Evolutionary conservation across 1,140 invertebrate species (phyloP), one percentile per base, ranked within the genome.

Genomic region (Drosophila carrolli): DNA sequence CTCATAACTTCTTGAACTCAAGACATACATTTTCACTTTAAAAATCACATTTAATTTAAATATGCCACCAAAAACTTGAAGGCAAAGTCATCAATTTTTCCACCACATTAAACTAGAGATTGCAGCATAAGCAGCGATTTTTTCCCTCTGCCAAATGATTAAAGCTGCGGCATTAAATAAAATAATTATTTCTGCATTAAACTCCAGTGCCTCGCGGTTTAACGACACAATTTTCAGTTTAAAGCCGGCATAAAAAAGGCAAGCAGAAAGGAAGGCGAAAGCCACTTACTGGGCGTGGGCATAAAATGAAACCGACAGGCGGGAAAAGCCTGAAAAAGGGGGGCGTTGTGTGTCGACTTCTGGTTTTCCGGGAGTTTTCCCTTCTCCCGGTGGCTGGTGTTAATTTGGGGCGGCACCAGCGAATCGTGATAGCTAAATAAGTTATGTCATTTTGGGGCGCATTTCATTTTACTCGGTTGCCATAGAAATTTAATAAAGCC

Each of bases 401-500:
- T 86, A 86, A 86, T 88, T 86, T 72, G 73, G 48, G 59, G 63
- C 79, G 55, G 60, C 62, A 72, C 46, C 74, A 61, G 79, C 65
- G 56, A 53, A 78, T 61, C 48, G 65, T 38, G 37, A 67, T 46
- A 63, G 66, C 82, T 86, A 86, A 86, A 86, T 86, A 86, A 86
- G 78, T 86, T 88, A 86, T 86, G 82, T 86, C 83, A 86, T 82
- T 86, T 85, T 58, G 54, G 57, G 59, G 60, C 23, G 54, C 57
- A 71, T 78, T 73, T 89, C 59, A 76, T 76, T 88, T 86, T 61
- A 76, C 62, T 71, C 62, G 59, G 78, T 76, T 83, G 79, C 84
- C 76, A 78, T 84, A 80, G 84, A 84, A 88, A 88, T 88, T 88
- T 88, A 88, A 88, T 88, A 88, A 88, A 84, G 66, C 76, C 74